Evolutionary conservation across 2,797 vertebrate species (phyloP), one percentile per base, ranked within the genome.

Genomic region (Numenius phaeopus): DNA sequence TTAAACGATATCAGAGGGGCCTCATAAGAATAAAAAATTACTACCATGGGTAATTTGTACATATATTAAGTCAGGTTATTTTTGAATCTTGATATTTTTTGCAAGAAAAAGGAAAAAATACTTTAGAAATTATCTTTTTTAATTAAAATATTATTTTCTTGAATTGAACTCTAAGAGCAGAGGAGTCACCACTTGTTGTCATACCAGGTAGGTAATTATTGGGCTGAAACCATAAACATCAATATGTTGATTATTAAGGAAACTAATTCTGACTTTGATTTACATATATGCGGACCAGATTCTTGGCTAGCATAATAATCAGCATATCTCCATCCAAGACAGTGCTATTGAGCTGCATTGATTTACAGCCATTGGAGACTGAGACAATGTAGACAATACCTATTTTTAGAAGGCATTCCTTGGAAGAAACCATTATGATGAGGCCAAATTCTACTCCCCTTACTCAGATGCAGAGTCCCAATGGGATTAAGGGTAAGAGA

Each of bases 1-100:
- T 96, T 95, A 91, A 94, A 78, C 0, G 0, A n/a, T 76, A 92
- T 90, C 69, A 86, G 88, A 94, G 49, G 19, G 37, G 27, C 30
- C 87, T 94, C 57, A 9, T 80, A 89, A 77, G 76, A 95, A 83
- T 88, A 57, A 95, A 58, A 84, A 82, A 94, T 90, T 0, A 87
- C 61, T 67, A 39, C 39, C 14, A 23, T 5, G 8, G 32, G 46
- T 84, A 96, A 96, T 96, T 80, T 96, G 44, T 92, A 87, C 37
- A 65, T 94, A 72, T 76, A 93, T 89, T 94, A 90, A 83, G 22
- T 75, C 72, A 80, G 50, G 40, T 57, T 89, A 77, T 75, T 92
- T 96, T 57, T 82, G 27, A 93, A 71, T 76, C 50, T 65, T 66
- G 32, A 89, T 10, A 79, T 47, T 91, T 91, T 91, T 80, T 89